Base-by-base conservation (phyloP, 2,888 invertebrate genomes). In the Perizoma affinitatum region DNA sequence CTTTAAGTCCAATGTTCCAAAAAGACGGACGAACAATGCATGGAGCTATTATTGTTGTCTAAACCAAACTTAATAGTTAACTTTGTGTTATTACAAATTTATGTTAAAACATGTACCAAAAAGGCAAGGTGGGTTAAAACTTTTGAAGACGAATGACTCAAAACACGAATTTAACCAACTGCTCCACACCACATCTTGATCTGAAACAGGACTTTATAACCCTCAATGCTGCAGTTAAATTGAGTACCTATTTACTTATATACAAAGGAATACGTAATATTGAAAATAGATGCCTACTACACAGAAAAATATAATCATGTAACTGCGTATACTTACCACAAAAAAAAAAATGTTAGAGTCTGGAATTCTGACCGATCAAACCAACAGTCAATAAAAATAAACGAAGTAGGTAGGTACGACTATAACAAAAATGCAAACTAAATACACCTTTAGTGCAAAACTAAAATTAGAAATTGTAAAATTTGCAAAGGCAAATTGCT, bases 131-230 rank as follows among this genome's bases (percentile, higher is more conserved):
- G 51, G 34, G 54, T 49, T 59, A 46, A 5, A 33, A 42, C 5
- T 40, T 54, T 6, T 49, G 36, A 45, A 44, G 22, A 38, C 4
- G 4, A 38, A 38, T 38, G 38, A 6, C 3, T 38, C 4, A n/a
- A 38, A 58, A 52, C 45, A 47, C 45, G 34, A 50, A 48, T 47
- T 8, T 50, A 52, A 38, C 42, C 41, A 38, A 50, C 46, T 58
- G 57, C 47, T 62, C 55, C 66, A 75, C 79, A 73, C 80, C 82
- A 82, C 82, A 82, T 82, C 82, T 82, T 78, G 76, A 79, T 73
- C 58, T 53, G 46, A 65, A 43, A 43, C 44, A 22, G 22, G 56
- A 55, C 10, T 40, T 43, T 54, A 49, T 36, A 46, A 48, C 51
- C 54, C 52, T 42, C 43, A 45, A 41, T 10, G 11, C 22, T 22